Conservation (phyloP, 2,797 vertebrate genomes). For the Fistularia tabacaria region DNA sequence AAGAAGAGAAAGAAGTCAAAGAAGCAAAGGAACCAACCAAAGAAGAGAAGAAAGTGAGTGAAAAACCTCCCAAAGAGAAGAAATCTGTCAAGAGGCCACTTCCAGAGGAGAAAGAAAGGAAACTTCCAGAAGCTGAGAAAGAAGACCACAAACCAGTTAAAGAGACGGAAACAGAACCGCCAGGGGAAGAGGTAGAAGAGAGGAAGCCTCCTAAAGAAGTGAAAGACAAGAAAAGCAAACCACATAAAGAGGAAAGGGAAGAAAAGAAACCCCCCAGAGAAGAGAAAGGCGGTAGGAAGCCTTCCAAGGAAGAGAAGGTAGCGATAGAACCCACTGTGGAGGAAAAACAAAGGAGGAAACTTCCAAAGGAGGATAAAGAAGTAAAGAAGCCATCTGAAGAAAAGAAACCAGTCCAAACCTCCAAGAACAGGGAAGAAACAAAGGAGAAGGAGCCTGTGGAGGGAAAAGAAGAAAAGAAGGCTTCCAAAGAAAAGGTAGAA, state of each 20-base stretch:
- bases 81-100: not conserved
- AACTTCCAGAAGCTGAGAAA: conserved; percentile 2
- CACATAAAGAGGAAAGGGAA: not conserved
- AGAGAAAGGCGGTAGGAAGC: conserved; percentile 1
- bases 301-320: conserved; percentile 13
- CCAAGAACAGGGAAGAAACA: not conserved
- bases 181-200: conserved; percentile 2
- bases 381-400: conserved; percentile 2
- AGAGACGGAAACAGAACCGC: not conserved
- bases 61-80: conserved; percentile 4
- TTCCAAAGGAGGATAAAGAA: not conserved
- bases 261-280: conserved; percentile 10
- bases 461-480: conserved; percentile 4
- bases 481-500: conserved; percentile 8
- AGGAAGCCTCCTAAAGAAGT: conserved; percentile 2
- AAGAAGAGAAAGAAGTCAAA: conserved; percentile 7
- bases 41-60: conserved; percentile 1
- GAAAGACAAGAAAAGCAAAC: not conserved
- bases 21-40: conserved; percentile 29
- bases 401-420: not conserved
- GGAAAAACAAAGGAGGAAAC: not conserved
- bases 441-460: not conserved
- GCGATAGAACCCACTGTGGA: not conserved
- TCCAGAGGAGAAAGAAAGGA: conserved; percentile 58
- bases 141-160: not conserved